A percentile compares a stretch with the other conserved stretches of the same genome.
These are phyloP conservation scores for Coptodon bakossiorum DNA, from an alignment of 2,113 vertebrate genomes.

Conservation along the genomic window DNA sequence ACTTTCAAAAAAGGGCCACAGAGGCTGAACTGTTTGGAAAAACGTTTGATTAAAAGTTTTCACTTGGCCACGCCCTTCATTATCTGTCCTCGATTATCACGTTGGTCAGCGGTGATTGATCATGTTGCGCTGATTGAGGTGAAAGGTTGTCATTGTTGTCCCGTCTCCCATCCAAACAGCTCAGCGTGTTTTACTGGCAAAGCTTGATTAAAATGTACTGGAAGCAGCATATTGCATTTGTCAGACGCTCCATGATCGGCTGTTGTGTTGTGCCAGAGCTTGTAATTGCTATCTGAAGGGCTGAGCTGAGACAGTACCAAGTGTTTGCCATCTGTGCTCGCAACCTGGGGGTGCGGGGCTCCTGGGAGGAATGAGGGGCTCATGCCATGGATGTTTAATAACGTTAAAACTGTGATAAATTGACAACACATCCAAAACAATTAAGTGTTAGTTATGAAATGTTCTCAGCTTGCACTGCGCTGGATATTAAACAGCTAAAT, in stretches of 20 bases:
- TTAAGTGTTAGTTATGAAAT: background rate
- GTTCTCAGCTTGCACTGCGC: background rate
- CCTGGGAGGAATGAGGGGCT: background rate
- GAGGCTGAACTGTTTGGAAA: background rate
- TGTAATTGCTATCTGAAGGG: background rate
- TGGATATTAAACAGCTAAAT: background rate
- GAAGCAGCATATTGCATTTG: background rate
- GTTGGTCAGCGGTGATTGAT: background rate
- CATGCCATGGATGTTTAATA: constrained; percentile 3
- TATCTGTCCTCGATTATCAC: background rate
- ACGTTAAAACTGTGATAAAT: constrained; percentile 19
- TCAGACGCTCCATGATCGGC: background rate
- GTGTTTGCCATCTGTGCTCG: constrained; percentile 51
- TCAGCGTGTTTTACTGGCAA: background rate
- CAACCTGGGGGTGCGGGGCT: background rate
- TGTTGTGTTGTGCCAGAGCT: background rate
- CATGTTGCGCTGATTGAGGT: background rate
- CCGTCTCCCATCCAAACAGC: background rate
- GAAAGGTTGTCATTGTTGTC: background rate
- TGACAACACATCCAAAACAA: background rate
- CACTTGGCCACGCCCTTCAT: background rate
- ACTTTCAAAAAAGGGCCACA: background rate
- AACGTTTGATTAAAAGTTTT: background rate
- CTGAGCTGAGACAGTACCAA: constrained; percentile 18
- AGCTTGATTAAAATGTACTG: background rate